Base-by-base conservation (phyloP, 2,113 vertebrate genomes). In the Ceyx margarethae region DNA sequence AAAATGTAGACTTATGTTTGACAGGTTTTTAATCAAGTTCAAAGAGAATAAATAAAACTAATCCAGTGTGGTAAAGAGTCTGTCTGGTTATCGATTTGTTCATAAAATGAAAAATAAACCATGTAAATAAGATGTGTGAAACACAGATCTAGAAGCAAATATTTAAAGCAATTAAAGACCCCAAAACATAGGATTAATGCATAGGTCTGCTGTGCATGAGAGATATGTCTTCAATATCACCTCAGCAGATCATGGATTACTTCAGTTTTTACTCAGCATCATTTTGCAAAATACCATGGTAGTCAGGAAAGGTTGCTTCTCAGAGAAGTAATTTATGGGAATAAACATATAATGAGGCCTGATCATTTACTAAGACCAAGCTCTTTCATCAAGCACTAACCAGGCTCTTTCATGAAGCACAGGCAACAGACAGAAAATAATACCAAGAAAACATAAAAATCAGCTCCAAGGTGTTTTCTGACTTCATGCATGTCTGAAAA, bases 1-100 rank as follows among this genome's bases (percentile, higher is more conserved):
- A 97, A 97, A 97, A 97, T 96, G 95, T 97, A 97, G 96, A 96
- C 94, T 97, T 97, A 79, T 90, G 94, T 97, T 96, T 98, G 97
- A 97, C 97, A 97, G 96, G 95, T 92, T 97, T 97, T 97, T 97
- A 98, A 97, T 97, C 96, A 97, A 98, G 97, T 97, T 97, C 96
- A 97, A 96, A 97, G 33, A 89, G 94, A 97, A 97, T 97, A 97
- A 98, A 98, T 97, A 97, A 97, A 97, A 97, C 95, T 97, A 98
- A 98, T 97, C 97, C 96, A 96, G 94, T 96, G 90, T 89, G 82
- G 96, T 97, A 97, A 98, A 97, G 91, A 98, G 93, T 96, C 97
- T 97, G 93, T 88, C 97, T 96, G 95, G 96, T 96, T 97, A 97
- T 97, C 81, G 85, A 97, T 98, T 97, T 96, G 91, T 96, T 97